These are phyloP conservation scores for Caenorhabditis sp. DNA, from an alignment of 2,888 invertebrate genomes.

Conservation along the genomic window DNA sequence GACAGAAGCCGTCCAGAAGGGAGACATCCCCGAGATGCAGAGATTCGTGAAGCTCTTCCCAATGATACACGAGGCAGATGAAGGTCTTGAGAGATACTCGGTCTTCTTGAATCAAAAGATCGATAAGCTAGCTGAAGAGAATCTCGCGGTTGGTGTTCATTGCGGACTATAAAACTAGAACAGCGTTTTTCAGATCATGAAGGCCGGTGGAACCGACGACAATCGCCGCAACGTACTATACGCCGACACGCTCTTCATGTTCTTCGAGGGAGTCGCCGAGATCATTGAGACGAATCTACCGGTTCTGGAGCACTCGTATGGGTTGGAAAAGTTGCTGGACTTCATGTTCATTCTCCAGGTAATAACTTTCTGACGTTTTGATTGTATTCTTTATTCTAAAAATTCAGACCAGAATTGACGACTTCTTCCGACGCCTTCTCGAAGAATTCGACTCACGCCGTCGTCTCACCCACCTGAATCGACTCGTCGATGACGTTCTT, in stretches of 20 bases:
- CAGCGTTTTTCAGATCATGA: conserved; percentile 75
- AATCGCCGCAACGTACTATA: conserved; percentile 89
- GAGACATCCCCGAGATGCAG: conserved; percentile 93
- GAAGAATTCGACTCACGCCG: conserved; percentile 67
- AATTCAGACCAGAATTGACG: conserved; percentile 69
- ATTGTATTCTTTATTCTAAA: neutral
- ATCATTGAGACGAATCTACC: conserved; percentile 93
- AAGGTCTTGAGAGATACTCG: conserved; percentile 93
- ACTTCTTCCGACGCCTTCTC: conserved; percentile 67
- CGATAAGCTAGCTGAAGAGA: conserved; percentile 85
- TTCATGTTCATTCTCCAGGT: conserved; percentile 89
- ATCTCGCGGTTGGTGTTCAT: conserved; percentile 69
- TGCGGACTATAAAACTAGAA: neutral
- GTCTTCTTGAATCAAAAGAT: conserved; percentile 86
- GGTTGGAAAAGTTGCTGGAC: conserved; percentile 88
- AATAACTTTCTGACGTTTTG: neutral
- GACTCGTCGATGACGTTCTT: conserved; percentile 32
- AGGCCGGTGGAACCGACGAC: conserved; percentile 85
- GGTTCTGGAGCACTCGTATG: conserved; percentile 92
- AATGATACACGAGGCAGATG: conserved; percentile 92
- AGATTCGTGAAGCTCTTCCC: conserved; percentile 97
- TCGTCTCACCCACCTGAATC: conserved; percentile 43
- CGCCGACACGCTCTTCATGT: conserved; percentile 90
- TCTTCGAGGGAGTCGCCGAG: conserved; percentile 89
- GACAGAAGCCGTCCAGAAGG: conserved; percentile 92